A percentile compares a stretch with the other conserved stretches of the same genome.
Evolutionary conservation across 2,888 invertebrate species (phyloP).

Genomic region (Furcula furcula): DNA sequence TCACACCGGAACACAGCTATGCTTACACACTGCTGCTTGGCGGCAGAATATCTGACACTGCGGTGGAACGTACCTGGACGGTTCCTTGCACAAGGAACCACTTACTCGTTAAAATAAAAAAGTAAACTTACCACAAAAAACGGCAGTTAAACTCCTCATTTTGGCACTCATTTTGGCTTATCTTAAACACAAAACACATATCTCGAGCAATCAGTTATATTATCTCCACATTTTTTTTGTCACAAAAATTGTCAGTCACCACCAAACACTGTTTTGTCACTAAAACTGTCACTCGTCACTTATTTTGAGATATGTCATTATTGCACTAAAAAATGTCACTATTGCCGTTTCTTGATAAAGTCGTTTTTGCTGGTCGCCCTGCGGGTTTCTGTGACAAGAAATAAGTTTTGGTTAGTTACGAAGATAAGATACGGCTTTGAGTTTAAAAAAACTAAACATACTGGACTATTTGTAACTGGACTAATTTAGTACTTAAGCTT

Average conservation of each 20-base stretch:
- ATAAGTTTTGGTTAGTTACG: slow-evolving; percentile 1
- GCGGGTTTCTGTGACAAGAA: slow-evolving; percentile 6
- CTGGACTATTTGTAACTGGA: too few species aligned
- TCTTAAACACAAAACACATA: slow-evolving; percentile 54
- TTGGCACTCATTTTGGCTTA: slow-evolving; percentile 64
- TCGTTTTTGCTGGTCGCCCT: not conserved
- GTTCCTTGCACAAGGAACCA: too few species aligned
- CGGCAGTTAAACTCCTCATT: slow-evolving; percentile 44
- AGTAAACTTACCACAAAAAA: slow-evolving; percentile 61
- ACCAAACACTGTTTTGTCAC: slow-evolving; percentile 37
- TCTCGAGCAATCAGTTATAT: slow-evolving; percentile 40
- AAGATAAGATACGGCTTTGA: too few species aligned
- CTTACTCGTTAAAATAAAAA: slow-evolving; percentile 9
- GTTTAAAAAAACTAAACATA: too few species aligned
- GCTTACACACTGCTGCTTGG: too few species aligned
- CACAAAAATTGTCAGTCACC: slow-evolving; percentile 28
- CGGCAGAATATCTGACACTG: too few species aligned
- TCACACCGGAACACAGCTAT: too few species aligned
- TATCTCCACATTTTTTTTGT: slow-evolving; percentile 57
- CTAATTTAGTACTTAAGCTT: too few species aligned
- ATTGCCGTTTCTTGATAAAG: slow-evolving; percentile 2
- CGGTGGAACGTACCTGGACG: too few species aligned
- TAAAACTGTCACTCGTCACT: slow-evolving; percentile 22
- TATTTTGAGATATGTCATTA: slow-evolving; percentile 8
- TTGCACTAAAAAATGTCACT: slow-evolving; percentile 5